These are phyloP conservation scores for Aplysina aerophoba DNA, from an alignment of 37 sponge, comb jelly and placozoan genomes.

Conservation along the genomic window DNA sequence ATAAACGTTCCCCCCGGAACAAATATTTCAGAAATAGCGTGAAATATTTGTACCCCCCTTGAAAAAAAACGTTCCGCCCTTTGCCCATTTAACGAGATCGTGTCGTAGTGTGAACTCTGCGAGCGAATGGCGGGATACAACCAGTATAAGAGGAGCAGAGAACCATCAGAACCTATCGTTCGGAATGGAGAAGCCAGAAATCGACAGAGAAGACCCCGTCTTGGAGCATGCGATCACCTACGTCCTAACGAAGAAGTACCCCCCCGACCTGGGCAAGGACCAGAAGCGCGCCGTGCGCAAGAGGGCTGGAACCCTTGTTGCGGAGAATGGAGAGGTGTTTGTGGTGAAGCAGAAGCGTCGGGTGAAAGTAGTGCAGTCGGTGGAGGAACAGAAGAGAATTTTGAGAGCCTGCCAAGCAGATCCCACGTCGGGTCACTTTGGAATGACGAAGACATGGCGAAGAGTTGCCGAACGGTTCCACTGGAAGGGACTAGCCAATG, in stretches of 20 bases:
- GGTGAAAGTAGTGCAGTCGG: slow-evolving; percentile 33
- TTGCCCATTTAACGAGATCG: not conserved
- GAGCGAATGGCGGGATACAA: slow-evolving; percentile 24
- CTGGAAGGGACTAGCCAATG: too few species aligned
- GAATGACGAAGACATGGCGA: slow-evolving; percentile 45
- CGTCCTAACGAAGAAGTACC: slow-evolving; percentile 19
- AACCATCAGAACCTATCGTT: slow-evolving; percentile 23
- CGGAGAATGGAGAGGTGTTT: slow-evolving; percentile 8
- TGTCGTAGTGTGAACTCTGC: not conserved
- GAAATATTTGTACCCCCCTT: not conserved
- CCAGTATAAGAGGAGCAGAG: slow-evolving; percentile 28
- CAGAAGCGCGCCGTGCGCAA: not conserved
- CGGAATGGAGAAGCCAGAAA: slow-evolving; percentile 32
- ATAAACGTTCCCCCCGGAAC: not conserved
- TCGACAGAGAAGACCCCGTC: slow-evolving; percentile 30
- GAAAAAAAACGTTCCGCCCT: not conserved
- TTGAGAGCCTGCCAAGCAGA: slow-evolving; percentile 44
- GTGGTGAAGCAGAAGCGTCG: not conserved
- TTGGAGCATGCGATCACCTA: slow-evolving; percentile 1
- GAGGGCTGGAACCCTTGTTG: slow-evolving; percentile 24
- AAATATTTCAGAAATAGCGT: not conserved
- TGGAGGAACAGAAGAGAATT: slow-evolving; percentile 46
- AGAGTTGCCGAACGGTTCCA: too few species aligned
- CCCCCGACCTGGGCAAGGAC: slow-evolving; percentile 23
- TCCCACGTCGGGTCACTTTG: slow-evolving; percentile 60